These are phyloP conservation scores for Hypocryptadius cinnamomeus DNA, from an alignment of 2,113 vertebrate genomes.

Conservation along the genomic window DNA sequence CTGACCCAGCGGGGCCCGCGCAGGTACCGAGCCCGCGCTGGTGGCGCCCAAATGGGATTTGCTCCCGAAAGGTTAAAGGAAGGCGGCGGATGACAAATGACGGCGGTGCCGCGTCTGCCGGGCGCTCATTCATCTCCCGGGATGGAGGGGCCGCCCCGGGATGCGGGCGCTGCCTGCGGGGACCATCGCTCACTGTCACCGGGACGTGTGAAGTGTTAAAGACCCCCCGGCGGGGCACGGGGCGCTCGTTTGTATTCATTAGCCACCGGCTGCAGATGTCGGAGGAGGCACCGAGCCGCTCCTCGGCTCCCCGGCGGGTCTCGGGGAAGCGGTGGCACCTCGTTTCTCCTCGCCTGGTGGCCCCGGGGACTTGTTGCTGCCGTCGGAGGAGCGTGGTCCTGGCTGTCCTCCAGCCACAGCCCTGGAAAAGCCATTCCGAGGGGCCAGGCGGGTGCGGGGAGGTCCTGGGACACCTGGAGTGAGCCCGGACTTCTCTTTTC, in stretches of 20 bases:
- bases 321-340: neutral
- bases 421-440: neutral
- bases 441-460: neutral
- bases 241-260: constrained; percentile 42
- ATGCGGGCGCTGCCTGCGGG: neutral
- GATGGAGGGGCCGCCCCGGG: neutral
- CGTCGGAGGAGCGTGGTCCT: rapidly evolving
- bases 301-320: rapidly evolving
- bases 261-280: neutral
- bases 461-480: rapidly evolving
- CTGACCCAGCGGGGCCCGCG: neutral
- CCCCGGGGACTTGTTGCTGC: neutral
- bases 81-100: neutral
- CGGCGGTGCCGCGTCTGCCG: neutral
- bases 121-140: constrained; percentile 14
- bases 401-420: rapidly evolving
- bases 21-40: neutral
- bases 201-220: constrained; percentile 23
- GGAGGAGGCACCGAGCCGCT: neutral
- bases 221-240: constrained; percentile 18
- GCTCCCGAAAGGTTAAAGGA: neutral
- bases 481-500: neutral
- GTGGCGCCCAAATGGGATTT: neutral
- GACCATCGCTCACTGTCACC: constrained; percentile 43
- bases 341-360: neutral